Conservation (phyloP, 2,888 invertebrate genomes). For the Dynastes tityus region DNA sequence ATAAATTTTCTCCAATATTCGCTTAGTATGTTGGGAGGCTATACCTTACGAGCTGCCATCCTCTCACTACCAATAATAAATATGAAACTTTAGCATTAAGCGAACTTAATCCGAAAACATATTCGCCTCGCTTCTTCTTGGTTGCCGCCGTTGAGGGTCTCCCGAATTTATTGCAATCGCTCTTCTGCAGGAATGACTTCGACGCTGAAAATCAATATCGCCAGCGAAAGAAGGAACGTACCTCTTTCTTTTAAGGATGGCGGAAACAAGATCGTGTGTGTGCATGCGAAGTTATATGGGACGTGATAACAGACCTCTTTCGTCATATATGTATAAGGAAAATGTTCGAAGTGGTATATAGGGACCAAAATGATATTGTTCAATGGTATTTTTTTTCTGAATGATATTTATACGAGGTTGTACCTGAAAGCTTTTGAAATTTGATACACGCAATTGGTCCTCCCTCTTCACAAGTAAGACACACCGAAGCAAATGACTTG, state of each 20-base stretch:
- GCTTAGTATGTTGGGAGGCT: neutral
- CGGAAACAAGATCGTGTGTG: neutral
- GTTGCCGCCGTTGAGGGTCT: slow-evolving; percentile 15
- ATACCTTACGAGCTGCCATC: slow-evolving; percentile 17
- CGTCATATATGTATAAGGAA: too few relatives aligned
- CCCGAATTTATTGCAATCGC: slow-evolving; percentile 36
- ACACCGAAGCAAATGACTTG: too few relatives aligned
- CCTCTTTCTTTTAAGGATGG: slow-evolving; percentile 13
- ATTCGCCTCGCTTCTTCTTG: slow-evolving; percentile 16
- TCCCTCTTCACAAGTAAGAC: too few relatives aligned
- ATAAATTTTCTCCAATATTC: neutral
- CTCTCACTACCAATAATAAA: slow-evolving; percentile 30
- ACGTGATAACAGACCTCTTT: too few relatives aligned
- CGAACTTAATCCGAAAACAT: slow-evolving; percentile 39
- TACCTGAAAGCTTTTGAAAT: too few relatives aligned
- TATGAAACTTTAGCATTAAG: slow-evolving; percentile 39
- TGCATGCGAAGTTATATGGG: neutral
- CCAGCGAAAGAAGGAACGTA: neutral
- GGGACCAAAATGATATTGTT: too few relatives aligned
- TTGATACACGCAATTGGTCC: too few relatives aligned
- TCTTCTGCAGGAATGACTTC: slow-evolving; percentile 38
- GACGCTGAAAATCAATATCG: slow-evolving; percentile 31
- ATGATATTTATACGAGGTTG: too few relatives aligned
- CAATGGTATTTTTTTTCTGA: too few relatives aligned
- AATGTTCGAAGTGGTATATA: too few relatives aligned